Evolutionary conservation across 2,797 vertebrate species (phyloP).

Genomic region (Lacerta agilis): DNA sequence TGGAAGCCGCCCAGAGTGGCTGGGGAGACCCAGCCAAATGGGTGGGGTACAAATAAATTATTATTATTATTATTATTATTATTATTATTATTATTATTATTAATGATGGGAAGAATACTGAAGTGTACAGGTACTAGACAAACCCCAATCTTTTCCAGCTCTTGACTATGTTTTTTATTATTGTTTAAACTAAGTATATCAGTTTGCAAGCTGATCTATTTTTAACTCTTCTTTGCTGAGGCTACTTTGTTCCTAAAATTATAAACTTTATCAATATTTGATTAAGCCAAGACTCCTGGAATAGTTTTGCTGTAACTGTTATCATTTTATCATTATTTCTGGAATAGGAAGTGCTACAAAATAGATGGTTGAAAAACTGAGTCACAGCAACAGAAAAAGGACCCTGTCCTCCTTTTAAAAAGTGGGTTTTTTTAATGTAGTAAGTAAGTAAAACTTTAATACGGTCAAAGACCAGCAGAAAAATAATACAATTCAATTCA

Average conservation of each 20-base stretch:
- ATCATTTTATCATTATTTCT: slow-evolving; percentile 36
- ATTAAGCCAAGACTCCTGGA: neutral
- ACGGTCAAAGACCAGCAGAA: too few relatives aligned
- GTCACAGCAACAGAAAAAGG: slow-evolving; percentile 35
- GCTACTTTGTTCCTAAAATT: slow-evolving; percentile 1
- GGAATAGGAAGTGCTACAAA: neutral
- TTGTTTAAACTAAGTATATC: slow-evolving; percentile 53
- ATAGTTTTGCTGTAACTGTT: slow-evolving; percentile 23
- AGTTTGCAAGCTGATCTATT: slow-evolving; percentile 33
- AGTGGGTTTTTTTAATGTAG: slow-evolving; percentile 15
- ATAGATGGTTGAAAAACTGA: slow-evolving; percentile 22
- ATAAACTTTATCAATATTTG: slow-evolving; percentile 26
- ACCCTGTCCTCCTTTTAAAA: slow-evolving; percentile 5
- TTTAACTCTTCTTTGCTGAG: slow-evolving; percentile 23
- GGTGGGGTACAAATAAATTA: too few relatives aligned
- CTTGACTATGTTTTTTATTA: slow-evolving; percentile 48
- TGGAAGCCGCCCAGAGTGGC: too few relatives aligned
- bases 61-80: too few relatives aligned
- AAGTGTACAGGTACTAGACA: slow-evolving; percentile 69
- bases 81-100: too few relatives aligned
- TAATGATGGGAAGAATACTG: slow-evolving; percentile 65
- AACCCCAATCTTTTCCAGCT: slow-evolving; percentile 66
- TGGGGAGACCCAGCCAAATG: too few relatives aligned
- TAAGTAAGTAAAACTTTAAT: too few relatives aligned
- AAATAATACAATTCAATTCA: too few relatives aligned